A percentile compares a stretch with the other conserved stretches of the same genome.
phyloP scores from a whole-genome alignment of 2,113 vertebrate genomes.

The Deroptyus accipitrinus region DNA sequence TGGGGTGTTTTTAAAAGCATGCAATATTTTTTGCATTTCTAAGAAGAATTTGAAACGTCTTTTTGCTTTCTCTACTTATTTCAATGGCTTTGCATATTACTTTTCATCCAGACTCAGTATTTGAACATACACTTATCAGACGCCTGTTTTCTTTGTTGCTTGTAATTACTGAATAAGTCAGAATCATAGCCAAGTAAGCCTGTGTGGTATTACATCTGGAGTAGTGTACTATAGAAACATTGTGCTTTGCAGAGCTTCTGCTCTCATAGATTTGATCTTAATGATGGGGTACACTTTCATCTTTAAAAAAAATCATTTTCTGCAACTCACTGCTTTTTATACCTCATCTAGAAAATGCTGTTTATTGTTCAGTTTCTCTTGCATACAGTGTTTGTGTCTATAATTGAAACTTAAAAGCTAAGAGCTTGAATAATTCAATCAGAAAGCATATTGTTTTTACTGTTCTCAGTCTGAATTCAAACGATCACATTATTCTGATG shows the following conservation, averaged over 20 bases:
- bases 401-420: constrained; percentile 73
- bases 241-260: constrained; percentile 12
- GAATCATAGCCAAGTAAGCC: constrained; percentile 26
- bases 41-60: neutral
- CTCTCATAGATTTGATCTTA: constrained; percentile 49
- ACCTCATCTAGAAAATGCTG: constrained; percentile 36
- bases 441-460: constrained; percentile 70
- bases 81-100: neutral
- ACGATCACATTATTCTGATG: constrained; percentile 62
- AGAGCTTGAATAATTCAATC: constrained; percentile 67
- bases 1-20: neutral
- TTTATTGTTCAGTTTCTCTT: constrained; percentile 56
- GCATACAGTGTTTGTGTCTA: constrained; percentile 46
- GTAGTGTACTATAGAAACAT: neutral
- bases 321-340: constrained; percentile 56
- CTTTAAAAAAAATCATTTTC: constrained; percentile 59
- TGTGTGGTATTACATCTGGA: constrained; percentile 53
- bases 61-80: neutral
- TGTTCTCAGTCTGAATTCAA: constrained; percentile 66
- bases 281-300: constrained; percentile 48
- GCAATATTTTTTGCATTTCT: neutral
- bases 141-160: constrained; percentile 51
- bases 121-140: constrained; percentile 21
- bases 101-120: constrained; percentile 29
- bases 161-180: constrained; percentile 56